These are phyloP conservation scores for Cydia fagiglandana DNA, from an alignment of 1,140 invertebrate species.

Conservation along the genomic window DNA sequence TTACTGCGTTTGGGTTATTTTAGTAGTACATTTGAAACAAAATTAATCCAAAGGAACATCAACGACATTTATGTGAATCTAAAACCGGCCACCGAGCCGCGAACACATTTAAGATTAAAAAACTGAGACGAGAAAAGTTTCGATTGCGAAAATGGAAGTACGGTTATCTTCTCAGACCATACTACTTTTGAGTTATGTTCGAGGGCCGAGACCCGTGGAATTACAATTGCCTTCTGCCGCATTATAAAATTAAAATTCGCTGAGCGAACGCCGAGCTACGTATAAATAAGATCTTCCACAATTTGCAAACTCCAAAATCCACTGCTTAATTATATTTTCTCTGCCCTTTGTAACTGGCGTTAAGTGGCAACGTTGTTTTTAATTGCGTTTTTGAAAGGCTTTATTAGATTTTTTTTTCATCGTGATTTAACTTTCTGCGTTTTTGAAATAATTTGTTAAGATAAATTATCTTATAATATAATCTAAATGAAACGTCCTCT, in stretches of 20 bases:
- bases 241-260: slow-evolving; percentile 65
- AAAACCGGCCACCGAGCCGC: background rate
- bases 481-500: too few species aligned
- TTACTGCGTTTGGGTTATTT: too few species aligned
- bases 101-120: slow-evolving; percentile 61
- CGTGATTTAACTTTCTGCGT: background rate
- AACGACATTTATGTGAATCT: background rate
- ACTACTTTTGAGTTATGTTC: slow-evolving; percentile 63
- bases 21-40: too few species aligned
- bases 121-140: slow-evolving; percentile 74
- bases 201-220: slow-evolving; percentile 48
- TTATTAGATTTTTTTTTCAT: slow-evolving; percentile 29
- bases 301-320: slow-evolving; percentile 58
- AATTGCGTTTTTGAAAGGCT: slow-evolving; percentile 42
- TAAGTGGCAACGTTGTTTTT: slow-evolving; percentile 47
- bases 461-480: background rate
- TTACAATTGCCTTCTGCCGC: slow-evolving; percentile 48
- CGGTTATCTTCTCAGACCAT: slow-evolving; percentile 61
- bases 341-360: slow-evolving; percentile 41
- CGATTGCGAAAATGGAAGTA: slow-evolving; percentile 70
- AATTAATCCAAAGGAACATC: too few species aligned
- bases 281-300: slow-evolving; percentile 60
- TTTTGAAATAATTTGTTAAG: background rate
- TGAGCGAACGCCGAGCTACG: slow-evolving; percentile 48
- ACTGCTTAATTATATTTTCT: slow-evolving; percentile 63